Percentiles rank a stretch among this genome's conserved stretches.
Evolutionary conservation across 1,140 invertebrate species (phyloP).

Genomic region (Drosophila ananassae): DNA sequence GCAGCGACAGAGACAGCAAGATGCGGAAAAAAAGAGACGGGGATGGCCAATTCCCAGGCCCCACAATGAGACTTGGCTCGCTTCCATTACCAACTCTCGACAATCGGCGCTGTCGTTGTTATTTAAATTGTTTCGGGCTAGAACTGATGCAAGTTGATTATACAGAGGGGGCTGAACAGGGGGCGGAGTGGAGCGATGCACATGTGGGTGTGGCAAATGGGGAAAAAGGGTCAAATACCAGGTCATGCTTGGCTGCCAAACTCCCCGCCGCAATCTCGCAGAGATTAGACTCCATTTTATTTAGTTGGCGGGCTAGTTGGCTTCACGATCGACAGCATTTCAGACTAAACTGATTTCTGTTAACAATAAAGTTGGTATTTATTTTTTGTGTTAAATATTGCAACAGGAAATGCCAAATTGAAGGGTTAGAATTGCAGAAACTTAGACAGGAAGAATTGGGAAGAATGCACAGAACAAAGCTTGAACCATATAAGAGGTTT

Average conservation of each 20-base stretch:
- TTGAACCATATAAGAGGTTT: too few species aligned
- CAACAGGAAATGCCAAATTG: conserved; percentile 32
- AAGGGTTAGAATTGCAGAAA: neutral
- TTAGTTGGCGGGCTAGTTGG: conserved; percentile 4
- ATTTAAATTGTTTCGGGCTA: conserved; percentile 71
- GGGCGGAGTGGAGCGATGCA: neutral
- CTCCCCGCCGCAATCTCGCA: conserved; percentile 28
- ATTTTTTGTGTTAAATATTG: conserved; percentile 7
- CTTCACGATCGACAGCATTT: conserved; percentile 9
- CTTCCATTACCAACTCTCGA: conserved; percentile 58
- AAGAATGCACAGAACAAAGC: neutral
- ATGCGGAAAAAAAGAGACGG: conserved; percentile 1
- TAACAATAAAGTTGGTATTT: conserved; percentile 16
- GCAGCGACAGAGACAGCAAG: conserved; percentile 11
- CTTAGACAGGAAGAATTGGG: conserved; percentile 8
- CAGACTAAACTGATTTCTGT: conserved; percentile 15
- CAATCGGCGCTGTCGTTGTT: conserved; percentile 36
- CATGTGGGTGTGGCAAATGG: conserved; percentile 26
- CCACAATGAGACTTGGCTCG: conserved; percentile 43
- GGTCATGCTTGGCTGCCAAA: conserved; percentile 24
- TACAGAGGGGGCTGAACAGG: neutral
- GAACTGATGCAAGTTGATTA: conserved; percentile 30
- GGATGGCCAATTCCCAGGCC: conserved; percentile 58
- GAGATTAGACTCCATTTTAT: conserved; percentile 22
- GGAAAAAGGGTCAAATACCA: conserved; percentile 40